These are phyloP conservation scores for Leucoma salicis DNA, from an alignment of 2,888 invertebrate species.

Conservation along the genomic window DNA sequence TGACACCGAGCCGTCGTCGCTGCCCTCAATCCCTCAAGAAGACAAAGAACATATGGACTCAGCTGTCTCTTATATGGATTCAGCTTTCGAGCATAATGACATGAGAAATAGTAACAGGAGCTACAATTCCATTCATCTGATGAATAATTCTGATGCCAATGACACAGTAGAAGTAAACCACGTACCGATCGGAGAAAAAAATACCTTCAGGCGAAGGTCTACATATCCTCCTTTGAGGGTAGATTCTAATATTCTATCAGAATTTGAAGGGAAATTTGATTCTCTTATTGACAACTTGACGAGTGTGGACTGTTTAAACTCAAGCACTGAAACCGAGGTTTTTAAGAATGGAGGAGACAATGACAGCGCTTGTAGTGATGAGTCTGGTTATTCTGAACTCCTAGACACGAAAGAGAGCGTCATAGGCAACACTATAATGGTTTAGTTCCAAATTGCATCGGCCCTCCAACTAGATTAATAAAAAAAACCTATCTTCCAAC, in stretches of 20 bases:
- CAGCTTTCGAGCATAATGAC: conserved; percentile 42
- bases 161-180: conserved; percentile 61
- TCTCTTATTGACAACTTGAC: conserved; percentile 68
- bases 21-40: conserved; percentile 69
- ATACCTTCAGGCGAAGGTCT: conserved; percentile 63
- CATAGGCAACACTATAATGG: conserved; percentile 77
- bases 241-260: conserved; percentile 47
- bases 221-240: conserved; percentile 70
- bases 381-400: conserved; percentile 94
- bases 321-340: conserved; percentile 72
- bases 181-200: conserved; percentile 75
- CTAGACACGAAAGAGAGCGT: conserved; percentile 80
- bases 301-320: conserved; percentile 64
- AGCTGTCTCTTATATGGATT: conserved; percentile 52
- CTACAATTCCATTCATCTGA: conserved; percentile 46
- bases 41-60: conserved; percentile 65
- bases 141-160: conserved; percentile 29
- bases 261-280: conserved; percentile 66
- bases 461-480: conserved; percentile 6
- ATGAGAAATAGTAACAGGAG: conserved; percentile 40
- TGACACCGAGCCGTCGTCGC: conserved; percentile 78
- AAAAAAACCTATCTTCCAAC: neutral
- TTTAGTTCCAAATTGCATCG: conserved; percentile 38
- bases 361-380: conserved; percentile 93
- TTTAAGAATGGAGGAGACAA: conserved; percentile 82